Evolutionary conservation across 2,113 vertebrate genomes (phyloP).

Genomic region (Cephalopholis sonnerati): DNA sequence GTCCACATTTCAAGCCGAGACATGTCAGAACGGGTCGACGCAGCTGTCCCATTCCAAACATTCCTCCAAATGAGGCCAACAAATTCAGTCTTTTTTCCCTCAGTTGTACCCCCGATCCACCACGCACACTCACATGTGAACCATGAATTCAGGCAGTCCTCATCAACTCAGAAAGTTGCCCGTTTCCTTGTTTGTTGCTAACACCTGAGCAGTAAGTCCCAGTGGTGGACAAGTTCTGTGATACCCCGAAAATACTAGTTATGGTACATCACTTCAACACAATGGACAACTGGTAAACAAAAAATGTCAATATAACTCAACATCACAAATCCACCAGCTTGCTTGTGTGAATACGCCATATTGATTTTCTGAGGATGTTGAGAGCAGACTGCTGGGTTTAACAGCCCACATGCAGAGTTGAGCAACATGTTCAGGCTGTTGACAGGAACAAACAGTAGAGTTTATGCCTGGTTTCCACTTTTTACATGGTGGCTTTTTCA

Average conservation of each 20-base stretch:
- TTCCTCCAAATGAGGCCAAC: slow-evolving; percentile 60
- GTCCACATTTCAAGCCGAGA: slow-evolving; percentile 48
- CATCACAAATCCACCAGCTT: too few species aligned
- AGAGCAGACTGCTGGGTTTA: not conserved
- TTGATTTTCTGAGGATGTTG: not conserved
- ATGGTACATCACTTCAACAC: not conserved
- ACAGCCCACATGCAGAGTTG: not conserved
- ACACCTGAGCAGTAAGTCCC: not conserved
- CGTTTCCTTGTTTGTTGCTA: not conserved
- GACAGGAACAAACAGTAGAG: not conserved
- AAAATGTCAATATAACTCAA: too few species aligned
- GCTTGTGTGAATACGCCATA: not conserved
- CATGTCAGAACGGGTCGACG: slow-evolving; percentile 56
- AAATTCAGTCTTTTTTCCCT: slow-evolving; percentile 20
- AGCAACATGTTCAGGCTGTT: not conserved
- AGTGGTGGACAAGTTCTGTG: too few species aligned
- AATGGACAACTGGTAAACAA: too few species aligned
- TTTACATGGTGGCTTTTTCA: not conserved
- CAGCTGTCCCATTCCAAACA: slow-evolving; percentile 74
- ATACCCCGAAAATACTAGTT: not conserved
- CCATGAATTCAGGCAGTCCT: too few species aligned
- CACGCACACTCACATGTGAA: not conserved
- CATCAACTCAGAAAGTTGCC: not conserved
- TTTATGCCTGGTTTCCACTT: not conserved
- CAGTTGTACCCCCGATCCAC: not conserved